Evolutionary conservation across 2,888 invertebrate species (phyloP).

Genomic region (Fissipunctia ypsillon): DNA sequence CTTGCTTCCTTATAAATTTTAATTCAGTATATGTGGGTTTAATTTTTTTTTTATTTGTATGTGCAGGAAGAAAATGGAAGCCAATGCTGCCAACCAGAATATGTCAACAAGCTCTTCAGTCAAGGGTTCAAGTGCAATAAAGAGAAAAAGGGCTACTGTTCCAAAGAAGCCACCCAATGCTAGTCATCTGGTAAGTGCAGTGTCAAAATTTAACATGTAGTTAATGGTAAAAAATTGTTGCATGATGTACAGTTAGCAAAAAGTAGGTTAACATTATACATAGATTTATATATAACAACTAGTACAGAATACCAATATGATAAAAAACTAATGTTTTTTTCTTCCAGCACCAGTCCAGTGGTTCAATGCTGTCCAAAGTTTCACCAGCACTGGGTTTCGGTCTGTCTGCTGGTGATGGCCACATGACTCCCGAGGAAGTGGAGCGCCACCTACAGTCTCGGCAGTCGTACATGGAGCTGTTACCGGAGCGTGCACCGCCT

Average conservation of each 20-base stretch:
- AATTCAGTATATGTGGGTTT: conserved; percentile 3
- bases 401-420: conserved; percentile 92
- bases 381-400: conserved; percentile 88
- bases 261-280: neutral
- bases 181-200: conserved; percentile 80
- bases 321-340: conserved; percentile 37
- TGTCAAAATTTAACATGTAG: neutral
- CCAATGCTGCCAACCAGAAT: conserved; percentile 78
- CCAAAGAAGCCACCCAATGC: conserved; percentile 86
- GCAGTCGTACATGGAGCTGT: conserved; percentile 94
- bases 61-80: conserved; percentile 88
- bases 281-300: neutral
- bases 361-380: conserved; percentile 88
- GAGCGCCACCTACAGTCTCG: conserved; percentile 96
- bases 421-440: conserved; percentile 97
- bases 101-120: conserved; percentile 75
- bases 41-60: conserved; percentile 1
- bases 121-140: conserved; percentile 82
- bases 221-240: neutral
- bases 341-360: conserved; percentile 89
- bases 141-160: conserved; percentile 85
- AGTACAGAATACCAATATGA: neutral
- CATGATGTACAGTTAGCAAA: neutral
- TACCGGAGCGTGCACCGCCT: conserved; percentile 96
- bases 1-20: neutral